Base-by-base conservation (phyloP, 2,113 vertebrate genomes). In the Percopsis transmontana region DNA sequence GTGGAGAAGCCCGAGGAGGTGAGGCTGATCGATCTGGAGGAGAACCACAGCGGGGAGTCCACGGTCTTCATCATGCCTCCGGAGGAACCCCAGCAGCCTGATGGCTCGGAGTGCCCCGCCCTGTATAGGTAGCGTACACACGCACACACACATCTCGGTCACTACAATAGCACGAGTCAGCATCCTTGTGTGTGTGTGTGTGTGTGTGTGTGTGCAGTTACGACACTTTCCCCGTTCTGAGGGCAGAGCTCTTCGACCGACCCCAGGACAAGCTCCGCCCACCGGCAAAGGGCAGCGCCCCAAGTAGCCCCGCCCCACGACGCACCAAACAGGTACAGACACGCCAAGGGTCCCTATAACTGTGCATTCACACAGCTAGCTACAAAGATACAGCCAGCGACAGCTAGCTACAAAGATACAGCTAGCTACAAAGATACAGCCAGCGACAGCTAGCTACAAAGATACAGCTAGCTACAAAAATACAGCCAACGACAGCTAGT, bases 41-140 rank as follows among this genome's bases (percentile, higher is more conserved):
- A 97, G 65, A 89, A 90, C 0, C 93, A 93, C 0, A 89, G 96
- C 0, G 95, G 94, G 0, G 96, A 98, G 16, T 95, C 96, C 89
- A 98, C 96, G 0, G 95, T 98, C 27, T 97, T 98, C 62, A 97
- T 98, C 86, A 96, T 95, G 60, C 96, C 96, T 0, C 96, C 96
- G 0, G 96, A 98, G 68, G 94, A 95, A 10, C 95, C 96, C 0
- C 88, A 90, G 0, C 91, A 89, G 0, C 69, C 91, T 0, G 94
- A 96, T 0, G 94, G 95, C 1, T 63, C 90, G 0, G 96, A 98
- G 42, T 84, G 89, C 5, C 85, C 89, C 0, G 91, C 95, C 0
- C 88, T 69, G 1, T 96, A 97, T 91, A 94, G 93, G 95, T 97
- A 72, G 81, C 23, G n/a, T 24, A 38, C 41, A 15, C 38, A n/a